A percentile compares a stretch with the other conserved stretches of the same genome.
Conservation (phyloP, 2,888 invertebrate genomes). For the Drepana falcataria region DNA sequence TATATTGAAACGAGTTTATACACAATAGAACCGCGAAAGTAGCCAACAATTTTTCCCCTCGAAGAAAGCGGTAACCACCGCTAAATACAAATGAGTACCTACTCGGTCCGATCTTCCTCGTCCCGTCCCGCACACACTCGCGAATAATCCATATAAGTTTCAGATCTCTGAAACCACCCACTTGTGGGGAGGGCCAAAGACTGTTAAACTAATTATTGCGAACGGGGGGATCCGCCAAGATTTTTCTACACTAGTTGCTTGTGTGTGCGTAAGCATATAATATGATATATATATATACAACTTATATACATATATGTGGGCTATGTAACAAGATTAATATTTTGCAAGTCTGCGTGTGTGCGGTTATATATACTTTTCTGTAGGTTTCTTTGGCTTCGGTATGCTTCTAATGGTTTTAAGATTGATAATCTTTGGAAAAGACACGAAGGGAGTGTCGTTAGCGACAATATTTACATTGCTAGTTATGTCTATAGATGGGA, state of each 20-base stretch:
- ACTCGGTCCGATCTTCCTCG: slow-evolving; percentile 42
- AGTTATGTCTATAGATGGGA: no score
- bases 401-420: not conserved
- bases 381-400: not conserved
- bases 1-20: no score
- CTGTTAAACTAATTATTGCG: slow-evolving; percentile 62
- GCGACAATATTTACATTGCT: no score
- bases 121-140: slow-evolving; percentile 23
- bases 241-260: slow-evolving; percentile 45
- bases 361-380: slow-evolving; percentile 11
- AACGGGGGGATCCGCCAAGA: slow-evolving; percentile 42
- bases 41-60: not conserved
- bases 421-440: not conserved
- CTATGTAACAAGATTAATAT: slow-evolving; percentile 24
- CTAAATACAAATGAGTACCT: slow-evolving; percentile 36
- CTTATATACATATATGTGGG: slow-evolving; percentile 2
- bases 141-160: slow-evolving; percentile 16
- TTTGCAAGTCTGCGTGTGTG: slow-evolving; percentile 18
- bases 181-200: slow-evolving; percentile 40
- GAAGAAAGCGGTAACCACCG: not conserved
- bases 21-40: not conserved
- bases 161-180: slow-evolving; percentile 15
- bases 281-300: slow-evolving; percentile 10
- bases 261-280: slow-evolving; percentile 15
- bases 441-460: no score